Percentiles rank a stretch among this genome's conserved stretches.
phyloP scores from a whole-genome alignment of 2,797 vertebrate genomes.

The Phataginus tetradactyla region DNA sequence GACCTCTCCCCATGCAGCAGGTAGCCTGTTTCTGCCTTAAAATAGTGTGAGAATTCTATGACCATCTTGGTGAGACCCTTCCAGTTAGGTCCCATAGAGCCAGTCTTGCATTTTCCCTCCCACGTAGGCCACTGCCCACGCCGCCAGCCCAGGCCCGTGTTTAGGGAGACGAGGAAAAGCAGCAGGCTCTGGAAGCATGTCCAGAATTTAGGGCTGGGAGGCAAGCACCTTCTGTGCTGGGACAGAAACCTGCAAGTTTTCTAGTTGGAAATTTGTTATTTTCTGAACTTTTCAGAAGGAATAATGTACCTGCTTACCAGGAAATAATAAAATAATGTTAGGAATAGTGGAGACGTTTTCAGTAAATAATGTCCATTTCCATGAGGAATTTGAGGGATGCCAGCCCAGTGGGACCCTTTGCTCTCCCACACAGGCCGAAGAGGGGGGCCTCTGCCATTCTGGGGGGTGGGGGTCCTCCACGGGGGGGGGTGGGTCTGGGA shows the following conservation, averaged over 20 bases:
- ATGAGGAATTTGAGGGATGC: not conserved
- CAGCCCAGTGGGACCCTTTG: too few species aligned
- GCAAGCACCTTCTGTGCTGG: not conserved
- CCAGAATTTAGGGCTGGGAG: too few species aligned
- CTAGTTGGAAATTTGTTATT: not conserved
- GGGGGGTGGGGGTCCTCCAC: too few species aligned
- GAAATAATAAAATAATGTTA: not conserved
- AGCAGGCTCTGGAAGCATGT: not conserved
- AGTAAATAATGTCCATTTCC: not conserved
- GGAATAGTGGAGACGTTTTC: not conserved
- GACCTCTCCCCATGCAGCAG: not conserved
- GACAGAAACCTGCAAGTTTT: not conserved
- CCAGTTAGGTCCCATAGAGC: not conserved
- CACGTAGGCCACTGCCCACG: fast-evolving
- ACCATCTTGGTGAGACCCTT: not conserved
- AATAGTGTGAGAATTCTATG: not conserved
- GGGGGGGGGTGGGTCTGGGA: not conserved
- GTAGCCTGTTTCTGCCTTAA: not conserved
- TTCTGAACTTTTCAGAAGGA: not conserved
- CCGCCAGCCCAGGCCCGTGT: too few species aligned
- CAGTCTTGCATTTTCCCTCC: not conserved
- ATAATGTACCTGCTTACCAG: too few species aligned
- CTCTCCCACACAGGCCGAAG: too few species aligned
- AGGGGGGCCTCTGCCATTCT: too few species aligned
- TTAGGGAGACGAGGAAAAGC: not conserved